phyloP scores from a whole-genome alignment of 2,888 invertebrate genomes.

The Brachyptera risi region DNA sequence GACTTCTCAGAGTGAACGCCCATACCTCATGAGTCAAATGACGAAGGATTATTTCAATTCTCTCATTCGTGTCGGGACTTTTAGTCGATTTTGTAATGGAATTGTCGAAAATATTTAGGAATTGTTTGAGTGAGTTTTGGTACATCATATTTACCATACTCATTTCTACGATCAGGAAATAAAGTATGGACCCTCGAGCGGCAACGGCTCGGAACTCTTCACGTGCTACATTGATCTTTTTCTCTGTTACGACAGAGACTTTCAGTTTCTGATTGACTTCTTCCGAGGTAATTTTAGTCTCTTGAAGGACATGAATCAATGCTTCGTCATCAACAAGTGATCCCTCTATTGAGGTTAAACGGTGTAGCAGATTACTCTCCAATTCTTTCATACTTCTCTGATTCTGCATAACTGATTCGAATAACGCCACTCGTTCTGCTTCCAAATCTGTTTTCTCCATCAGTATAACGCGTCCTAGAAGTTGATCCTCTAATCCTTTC shows the following conservation, averaged over 20 bases:
- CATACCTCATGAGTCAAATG: constrained; percentile 90
- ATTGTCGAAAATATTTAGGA: constrained; percentile 87
- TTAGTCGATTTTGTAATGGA: constrained; percentile 89
- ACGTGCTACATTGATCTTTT: constrained; percentile 87
- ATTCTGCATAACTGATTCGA: constrained; percentile 95
- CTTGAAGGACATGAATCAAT: constrained; percentile 81
- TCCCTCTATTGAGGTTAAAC: constrained; percentile 82
- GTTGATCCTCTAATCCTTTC: constrained; percentile 92
- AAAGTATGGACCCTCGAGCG: constrained; percentile 87
- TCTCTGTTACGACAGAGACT: constrained; percentile 89
- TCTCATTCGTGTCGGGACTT: constrained; percentile 75
- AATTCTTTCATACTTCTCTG: constrained; percentile 94
- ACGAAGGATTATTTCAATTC: constrained; percentile 82
- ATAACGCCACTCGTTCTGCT: constrained; percentile 85
- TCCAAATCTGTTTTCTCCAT: constrained; percentile 96
- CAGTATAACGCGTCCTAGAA: constrained; percentile 87
- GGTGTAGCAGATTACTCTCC: constrained; percentile 84
- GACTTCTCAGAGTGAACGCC: constrained; percentile 85
- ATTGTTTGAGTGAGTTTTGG: constrained; percentile 92
- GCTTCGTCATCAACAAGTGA: constrained; percentile 95
- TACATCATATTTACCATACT: constrained; percentile 95
- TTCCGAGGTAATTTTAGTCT: constrained; percentile 84
- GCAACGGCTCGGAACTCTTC: constrained; percentile 96
- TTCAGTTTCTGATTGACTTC: constrained; percentile 92
- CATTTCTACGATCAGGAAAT: constrained; percentile 96